Conservation (phyloP, 2,113 vertebrate genomes). For the Rafetus swinhoei region DNA sequence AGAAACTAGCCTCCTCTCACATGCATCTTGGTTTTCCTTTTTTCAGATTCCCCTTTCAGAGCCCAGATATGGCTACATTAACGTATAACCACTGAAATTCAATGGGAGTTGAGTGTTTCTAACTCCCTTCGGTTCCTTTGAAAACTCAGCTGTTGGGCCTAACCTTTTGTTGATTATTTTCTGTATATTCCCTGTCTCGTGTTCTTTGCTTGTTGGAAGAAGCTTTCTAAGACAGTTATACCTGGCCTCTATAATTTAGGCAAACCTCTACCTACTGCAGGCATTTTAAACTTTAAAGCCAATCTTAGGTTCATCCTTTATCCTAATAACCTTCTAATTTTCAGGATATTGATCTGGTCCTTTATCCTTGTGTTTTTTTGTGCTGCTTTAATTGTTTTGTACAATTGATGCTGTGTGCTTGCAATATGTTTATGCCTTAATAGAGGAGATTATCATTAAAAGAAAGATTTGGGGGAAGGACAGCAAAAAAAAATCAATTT, state of each 20-base stretch:
- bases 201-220: neutral
- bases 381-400: neutral
- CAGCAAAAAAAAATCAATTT: neutral
- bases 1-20: neutral
- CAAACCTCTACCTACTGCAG: slow-evolving; percentile 31
- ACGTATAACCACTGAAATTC: neutral
- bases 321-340: slow-evolving; percentile 36
- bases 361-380: rapidly evolving
- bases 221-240: neutral
- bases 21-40: neutral
- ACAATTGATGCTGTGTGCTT: rapidly evolving
- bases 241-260: neutral
- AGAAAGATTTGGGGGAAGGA: neutral
- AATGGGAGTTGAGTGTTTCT: neutral
- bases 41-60: neutral
- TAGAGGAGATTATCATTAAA: neutral
- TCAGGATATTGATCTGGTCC: neutral
- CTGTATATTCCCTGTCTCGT: rapidly evolving
- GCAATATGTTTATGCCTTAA: neutral
- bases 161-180: neutral
- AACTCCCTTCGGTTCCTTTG: neutral
- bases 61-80: neutral
- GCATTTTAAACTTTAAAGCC: slow-evolving; percentile 9
- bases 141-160: neutral
- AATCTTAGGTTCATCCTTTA: neutral